Evolutionary conservation across 2,113 vertebrate genomes (phyloP), one percentile per base, ranked within the genome.

Genomic region (Theristicus caerulescens): DNA sequence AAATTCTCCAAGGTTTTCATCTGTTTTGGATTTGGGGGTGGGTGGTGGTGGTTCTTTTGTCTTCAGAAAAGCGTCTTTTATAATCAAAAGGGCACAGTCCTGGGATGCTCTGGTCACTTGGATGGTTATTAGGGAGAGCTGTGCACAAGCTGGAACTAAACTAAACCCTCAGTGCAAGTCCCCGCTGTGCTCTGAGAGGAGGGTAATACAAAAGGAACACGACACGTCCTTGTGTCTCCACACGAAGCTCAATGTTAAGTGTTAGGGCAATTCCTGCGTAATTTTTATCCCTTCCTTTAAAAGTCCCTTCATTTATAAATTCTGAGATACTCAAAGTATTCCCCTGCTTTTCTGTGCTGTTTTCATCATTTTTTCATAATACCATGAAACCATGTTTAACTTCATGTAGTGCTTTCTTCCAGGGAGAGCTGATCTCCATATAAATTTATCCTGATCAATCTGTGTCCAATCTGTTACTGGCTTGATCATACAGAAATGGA

Each of bases 401-500:
- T 57, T 49, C 40, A 16, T 4, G 3, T 6, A 40, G 36, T 0
- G 1, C 25, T 86, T 94, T 82, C 61, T 82, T 94, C 84, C 46
- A 47, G n/a, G 44, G 59, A 74, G 59, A 77, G 46, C 51, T 83
- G 82, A 78, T 66, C 38, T 73, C 59, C 8, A 2, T 8, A 79
- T 34, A 38, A 66, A 95, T 82, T 93, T 84, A 88, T 79, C 73
- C 47, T 67, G 76, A 92, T 94, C 74, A 94, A 7, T 95, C 77
- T 91, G 74, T 29, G 29, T 87, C 91, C 86, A 95, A 77, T 94
- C 91, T 93, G 88, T 87, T 94, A 82, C 80, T 89, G 86, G 73
- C 86, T 93, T 84, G 62, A 95, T 92, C 77, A 88, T 62, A 90
- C 44, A 66, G 89, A 86, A 96, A 93, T 31, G 62, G 74, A 85